Evolutionary conservation across 2,888 invertebrate genomes (phyloP), one percentile per base, ranked within the genome.

Genomic region (Tricholauxania praeusta): DNA sequence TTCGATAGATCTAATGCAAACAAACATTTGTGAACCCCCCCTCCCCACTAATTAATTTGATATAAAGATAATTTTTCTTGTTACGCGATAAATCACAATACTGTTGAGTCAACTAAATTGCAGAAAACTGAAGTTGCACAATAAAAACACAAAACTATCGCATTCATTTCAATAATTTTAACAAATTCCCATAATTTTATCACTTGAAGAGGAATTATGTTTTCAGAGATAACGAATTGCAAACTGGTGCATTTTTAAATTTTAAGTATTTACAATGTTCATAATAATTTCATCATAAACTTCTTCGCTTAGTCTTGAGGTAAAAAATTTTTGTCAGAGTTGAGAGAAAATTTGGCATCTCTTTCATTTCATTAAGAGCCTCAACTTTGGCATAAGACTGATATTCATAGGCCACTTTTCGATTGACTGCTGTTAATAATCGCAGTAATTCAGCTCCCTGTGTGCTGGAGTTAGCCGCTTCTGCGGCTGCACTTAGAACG

Each of bases 261-360:
- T 55, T 19, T 28, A 2, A 28, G 8, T 19, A 55, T 22, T 39
- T 5, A 39, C 39, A 39, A 12, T n/a, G 60, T 28, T 60, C 39
- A 8, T 39, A 39, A 15, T 8, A 8, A 48, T 17, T 39, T 48
- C 14, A 39, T 39, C 39, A 39, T 39, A 8, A 39, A 39, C 22
- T 73, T 59, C 75, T 80, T 49, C 72, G 77, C 74, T 85, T 87
- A 14, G 83, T 83, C 65, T 82, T 83, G 73, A 92, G 89, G 80
- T 88, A 88, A 64, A 92, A 87, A 22, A 88, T 85, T 80, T 91
- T 89, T 6, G 93, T 93, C 59, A 93, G 87, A 83, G 91, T 93
- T 47, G 91, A 91, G 32, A 91, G 89, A 73, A 93, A 89, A 73
- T 90, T 90, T 73, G 93, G 92, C 87, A 93, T 90, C 86, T 93